Base-by-base conservation (phyloP, 2,113 vertebrate species). In the Chitala chitala region DNA sequence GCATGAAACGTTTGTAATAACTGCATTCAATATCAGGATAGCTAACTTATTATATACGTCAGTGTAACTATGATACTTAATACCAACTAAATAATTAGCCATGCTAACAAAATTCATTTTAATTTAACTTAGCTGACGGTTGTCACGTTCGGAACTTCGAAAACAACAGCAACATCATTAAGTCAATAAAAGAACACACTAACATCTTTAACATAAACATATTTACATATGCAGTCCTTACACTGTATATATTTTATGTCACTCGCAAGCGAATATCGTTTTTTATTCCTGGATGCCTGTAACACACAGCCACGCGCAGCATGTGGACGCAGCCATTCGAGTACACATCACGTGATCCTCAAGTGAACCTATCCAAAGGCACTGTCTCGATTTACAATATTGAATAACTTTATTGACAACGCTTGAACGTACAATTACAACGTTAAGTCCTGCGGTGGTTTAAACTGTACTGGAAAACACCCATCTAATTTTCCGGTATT, bases 301-400 rank as follows among this genome's bases (percentile, higher is more conserved):
- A 4, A 17, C 29, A 24, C 0, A 74, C 74, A 73, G 10, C 68
- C 66, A 82, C 76, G 56, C 80, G 26, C 55, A 29, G 58, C 81
- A 88, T 83, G 78, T 84, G 87, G 81, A 46, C 54, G 88, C 87
- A 38, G 86, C 86, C 89, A 90, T 90, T 84, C 79, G 76, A 83
- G 81, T 72, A 2, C n/a, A 61, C 53, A 51, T 87, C 86, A 88
- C 86, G 79, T 87, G 85, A 24, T 5, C 20, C 36, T 24, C 38
- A 8, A 31, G 10, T 58, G 24, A 46, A 20, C 73, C 73, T 69
- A 75, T 75, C 73, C 36, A 5, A 69, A 13, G 17, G n/a, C 33
- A 69, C 22, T 53, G 15, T 51, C 15, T 59, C 63, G 4, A 5
- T 2, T 15, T 31, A 13, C 17, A 46, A 4, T 4, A 13, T 58